These are phyloP conservation scores for Pseudachorutes palmiensis DNA, from an alignment of 1,140 invertebrate species.

Conservation along the genomic window DNA sequence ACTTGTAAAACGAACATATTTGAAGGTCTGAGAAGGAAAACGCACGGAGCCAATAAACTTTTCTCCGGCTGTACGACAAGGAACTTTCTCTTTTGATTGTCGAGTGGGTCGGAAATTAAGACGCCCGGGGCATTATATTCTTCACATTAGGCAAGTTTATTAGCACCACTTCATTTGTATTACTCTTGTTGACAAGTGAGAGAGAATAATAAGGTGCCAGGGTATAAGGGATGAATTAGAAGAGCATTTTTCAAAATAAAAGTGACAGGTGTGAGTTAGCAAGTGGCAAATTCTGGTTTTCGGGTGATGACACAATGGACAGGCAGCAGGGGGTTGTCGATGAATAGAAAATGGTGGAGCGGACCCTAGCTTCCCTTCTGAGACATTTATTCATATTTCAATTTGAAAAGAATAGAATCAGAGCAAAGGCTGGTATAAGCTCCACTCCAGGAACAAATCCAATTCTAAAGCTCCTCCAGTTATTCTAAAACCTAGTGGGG, in stretches of 20 bases:
- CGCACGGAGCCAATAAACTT: neutral
- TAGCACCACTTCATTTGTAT: neutral
- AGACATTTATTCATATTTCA: conserved; percentile 9
- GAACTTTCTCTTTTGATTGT: neutral
- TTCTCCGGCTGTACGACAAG: too few species aligned
- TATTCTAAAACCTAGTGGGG: conserved; percentile 3
- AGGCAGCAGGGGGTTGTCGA: conserved; percentile 13
- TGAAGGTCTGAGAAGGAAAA: neutral
- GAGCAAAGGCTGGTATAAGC: neutral
- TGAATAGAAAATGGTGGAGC: conserved; percentile 19
- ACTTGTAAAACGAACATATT: neutral
- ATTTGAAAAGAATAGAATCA: neutral
- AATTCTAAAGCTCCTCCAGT: neutral
- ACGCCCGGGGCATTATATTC: neutral
- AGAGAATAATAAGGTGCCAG: neutral
- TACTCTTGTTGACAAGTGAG: neutral
- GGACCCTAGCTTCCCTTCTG: neutral
- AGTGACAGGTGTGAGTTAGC: conserved; percentile 30
- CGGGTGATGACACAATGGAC: conserved; percentile 14
- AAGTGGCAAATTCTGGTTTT: conserved; percentile 26
- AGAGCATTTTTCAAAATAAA: neutral
- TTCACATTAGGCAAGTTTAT: neutral
- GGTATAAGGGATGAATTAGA: neutral
- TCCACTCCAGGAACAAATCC: neutral
- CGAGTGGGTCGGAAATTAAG: neutral